Base-by-base conservation (phyloP, 2,113 vertebrate genomes). In the Chaenogobius annularis region DNA sequence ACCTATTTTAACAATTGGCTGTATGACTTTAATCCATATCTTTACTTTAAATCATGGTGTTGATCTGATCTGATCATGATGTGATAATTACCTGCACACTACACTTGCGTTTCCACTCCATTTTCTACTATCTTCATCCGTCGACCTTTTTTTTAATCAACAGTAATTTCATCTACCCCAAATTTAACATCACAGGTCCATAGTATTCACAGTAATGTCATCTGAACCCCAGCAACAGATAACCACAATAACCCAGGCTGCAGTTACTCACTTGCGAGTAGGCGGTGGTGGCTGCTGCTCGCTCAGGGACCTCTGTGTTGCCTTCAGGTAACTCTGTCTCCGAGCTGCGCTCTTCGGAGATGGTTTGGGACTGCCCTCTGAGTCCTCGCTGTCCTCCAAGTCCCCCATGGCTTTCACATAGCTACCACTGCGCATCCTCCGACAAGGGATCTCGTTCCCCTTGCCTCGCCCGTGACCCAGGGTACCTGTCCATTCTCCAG, bases 381-480 rank as follows among this genome's bases (percentile, higher is more conserved):
- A 99, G 82, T 99, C 98, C 1, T 97, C 98, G 0, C 89, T 90
- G 72, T 98, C 98, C 19, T 97, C 97, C 54, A 91, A 11, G 77
- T 99, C 98, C 54, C 95, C 98, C 97, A 99, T 99, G 72, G 98
- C 98, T 92, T 98, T 99, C 72, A 99, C 98, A 78, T 99, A 99
- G 87, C 98, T 99, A 88, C 98, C 98, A 14, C 97, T 99, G 82
- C 98, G 95, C 98, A 99, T 99, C 83, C 98, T 94, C 68, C 97
- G 93, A 85, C 98, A 99, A 0, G 98, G 98, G 91, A 99, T 99
- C 80, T 97, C 92, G 0, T 93, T 90, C 13, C 91, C 87, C 54
- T 52, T 85, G 17, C 68, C 23, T 7, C 92, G 92, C 26, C 94
- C 93, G 4, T 91, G 93, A 58, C 94, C 94, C 86, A 97, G 85